Conservation (phyloP, 2,113 vertebrate genomes). For the cat (Felis catus) region F.catus_Fca126_mat1.0 CM031428.1:68587001-68587500, state of each 20-base stretch:
- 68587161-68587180: not conserved
- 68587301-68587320: conserved; percentile 88
- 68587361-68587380: conserved; percentile 95
- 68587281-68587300: not conserved
- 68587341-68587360: conserved; percentile 97
- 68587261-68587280: not conserved
- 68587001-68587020: not conserved
- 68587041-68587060: not conserved
- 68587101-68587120: not conserved
- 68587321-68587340: conserved; percentile 96
- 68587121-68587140: not conserved
- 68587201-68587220: not conserved
- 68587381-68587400: conserved; percentile 98
- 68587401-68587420: conserved; percentile 98
- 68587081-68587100: not conserved
- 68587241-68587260: not conserved
- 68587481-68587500: not conserved
- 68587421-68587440: conserved; percentile 85
- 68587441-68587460: not conserved
- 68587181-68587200: not conserved
- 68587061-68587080: not conserved
- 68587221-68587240: not conserved
- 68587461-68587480: not conserved
- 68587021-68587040: not conserved
- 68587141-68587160: not conserved